Evolutionary conservation across 2,113 vertebrate species (phyloP), one percentile per base, ranked within the genome.

Genomic region (Pluvianellus socialis): DNA sequence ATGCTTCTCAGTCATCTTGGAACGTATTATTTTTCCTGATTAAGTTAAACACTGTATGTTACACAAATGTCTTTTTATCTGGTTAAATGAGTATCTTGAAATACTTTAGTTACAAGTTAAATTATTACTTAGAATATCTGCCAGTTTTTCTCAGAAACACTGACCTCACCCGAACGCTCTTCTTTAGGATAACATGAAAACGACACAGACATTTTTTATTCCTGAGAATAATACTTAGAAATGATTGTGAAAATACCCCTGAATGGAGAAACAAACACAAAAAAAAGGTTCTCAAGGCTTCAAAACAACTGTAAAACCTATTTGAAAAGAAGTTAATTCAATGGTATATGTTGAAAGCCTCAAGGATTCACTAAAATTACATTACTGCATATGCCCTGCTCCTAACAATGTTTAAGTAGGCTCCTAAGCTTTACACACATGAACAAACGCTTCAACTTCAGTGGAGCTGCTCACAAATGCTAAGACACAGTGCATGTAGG

Each of bases 121-220:
- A 92, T 63, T 83, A 90, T 42, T 55, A 47, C 26, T 53, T 71
- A 59, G 67, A 95, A 81, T 83, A 67, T 63, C 65, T 92, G 62
- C 11, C 55, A 77, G 38, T 77, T 90, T 86, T 96, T 44, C 87
- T 73, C 52, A 93, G 55, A 80, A 95, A 96, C 26, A 84, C 15
- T 91, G 58, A 87, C 23, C 32, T 74, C 55, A 49, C 52, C 45
- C 13, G 74, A 80, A 77, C 32, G n/a, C 12, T 89, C 30, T 73
- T 91, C 90, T 76, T 81, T 44, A 89, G 58, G 28, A 70, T 42
- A 62, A 93, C 10, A 32, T 16, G 14, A 61, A 88, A 93, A 89
- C 45, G 35, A 81, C 33, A 92, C 5, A 56, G 38, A 62, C 50
- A 59, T 75, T 91, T 83, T 90, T 44, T 77, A 23, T 68, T 30